phyloP scores from a whole-genome alignment of 1,140 invertebrate genomes.

The Leguminivora glycinivorella region DNA sequence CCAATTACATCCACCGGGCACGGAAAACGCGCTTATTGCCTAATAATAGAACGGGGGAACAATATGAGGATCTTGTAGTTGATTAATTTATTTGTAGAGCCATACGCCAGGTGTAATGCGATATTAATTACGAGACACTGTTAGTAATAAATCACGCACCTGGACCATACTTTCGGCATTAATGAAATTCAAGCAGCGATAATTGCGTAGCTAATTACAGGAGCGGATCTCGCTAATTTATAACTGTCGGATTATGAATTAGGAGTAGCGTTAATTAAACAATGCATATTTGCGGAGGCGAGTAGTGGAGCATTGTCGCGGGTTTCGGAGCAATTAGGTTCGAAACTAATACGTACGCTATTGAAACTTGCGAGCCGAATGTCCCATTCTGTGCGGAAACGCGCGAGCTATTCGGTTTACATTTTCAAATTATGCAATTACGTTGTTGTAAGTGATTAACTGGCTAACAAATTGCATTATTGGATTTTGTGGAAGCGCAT shows the following conservation, averaged over 20 bases:
- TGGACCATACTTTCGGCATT: slow-evolving; percentile 60
- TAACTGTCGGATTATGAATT: slow-evolving; percentile 78
- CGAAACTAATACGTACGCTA: slow-evolving; percentile 57
- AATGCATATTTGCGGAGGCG: slow-evolving; percentile 66
- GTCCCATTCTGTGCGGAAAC: slow-evolving; percentile 44
- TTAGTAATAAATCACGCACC: slow-evolving; percentile 68
- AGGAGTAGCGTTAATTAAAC: slow-evolving; percentile 74
- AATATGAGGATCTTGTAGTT: slow-evolving; percentile 57
- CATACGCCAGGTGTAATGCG: slow-evolving; percentile 36
- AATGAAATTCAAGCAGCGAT: slow-evolving; percentile 76
- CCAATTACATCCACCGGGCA: slow-evolving; percentile 61
- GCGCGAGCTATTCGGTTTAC: slow-evolving; percentile 36
- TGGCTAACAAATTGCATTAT: slow-evolving; percentile 7
- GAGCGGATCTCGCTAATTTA: slow-evolving; percentile 70
- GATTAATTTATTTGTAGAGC: slow-evolving; percentile 55
- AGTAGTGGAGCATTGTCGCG: slow-evolving; percentile 41
- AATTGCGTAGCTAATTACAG: slow-evolving; percentile 76
- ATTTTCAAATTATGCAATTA: slow-evolving; percentile 47
- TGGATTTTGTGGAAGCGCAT: background rate
- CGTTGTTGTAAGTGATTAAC: slow-evolving; percentile 33
- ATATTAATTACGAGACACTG: slow-evolving; percentile 71
- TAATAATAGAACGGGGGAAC: slow-evolving; percentile 62
- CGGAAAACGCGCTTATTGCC: slow-evolving; percentile 62
- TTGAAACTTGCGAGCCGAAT: slow-evolving; percentile 52
- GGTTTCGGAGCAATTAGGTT: slow-evolving; percentile 59